Evolutionary conservation across 2,797 vertebrate species (phyloP).

Genomic region (Sylvia borin): DNA sequence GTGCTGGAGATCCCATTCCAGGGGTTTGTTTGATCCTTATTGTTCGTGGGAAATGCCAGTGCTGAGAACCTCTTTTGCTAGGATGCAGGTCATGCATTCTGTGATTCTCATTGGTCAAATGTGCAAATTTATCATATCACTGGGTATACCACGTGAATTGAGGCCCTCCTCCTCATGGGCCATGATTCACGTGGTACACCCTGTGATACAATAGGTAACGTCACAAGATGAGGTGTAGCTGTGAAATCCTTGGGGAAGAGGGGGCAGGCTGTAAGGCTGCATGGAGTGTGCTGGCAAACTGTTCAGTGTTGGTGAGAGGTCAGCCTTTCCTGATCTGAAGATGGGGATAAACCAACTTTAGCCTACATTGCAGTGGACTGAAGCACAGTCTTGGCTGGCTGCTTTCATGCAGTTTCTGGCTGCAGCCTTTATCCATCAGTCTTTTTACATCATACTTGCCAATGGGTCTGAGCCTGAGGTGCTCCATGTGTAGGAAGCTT

Average conservation of each 20-base stretch:
- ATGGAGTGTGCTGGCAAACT: background rate
- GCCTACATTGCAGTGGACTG: background rate
- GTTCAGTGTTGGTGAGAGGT: background rate
- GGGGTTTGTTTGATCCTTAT: background rate
- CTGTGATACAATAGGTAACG: background rate
- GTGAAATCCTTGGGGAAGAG: background rate
- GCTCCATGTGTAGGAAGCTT: fast-evolving
- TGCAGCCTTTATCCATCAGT: background rate
- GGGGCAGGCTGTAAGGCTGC: background rate
- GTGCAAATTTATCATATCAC: background rate
- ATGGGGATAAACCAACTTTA: background rate
- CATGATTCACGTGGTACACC: fast-evolving
- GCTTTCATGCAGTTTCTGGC: background rate
- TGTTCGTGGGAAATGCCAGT: background rate
- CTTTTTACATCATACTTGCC: background rate
- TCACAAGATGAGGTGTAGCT: background rate
- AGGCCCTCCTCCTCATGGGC: background rate
- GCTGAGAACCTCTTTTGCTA: background rate
- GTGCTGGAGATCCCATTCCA: background rate
- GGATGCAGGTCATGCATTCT: background rate
- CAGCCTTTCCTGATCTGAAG: background rate
- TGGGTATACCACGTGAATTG: background rate
- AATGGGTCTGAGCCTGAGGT: background rate
- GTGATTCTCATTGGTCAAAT: background rate
- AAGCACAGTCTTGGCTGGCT: background rate